Evolutionary conservation across 2,888 invertebrate genomes (phyloP).

Genomic region (Linyphia triangularis): DNA sequence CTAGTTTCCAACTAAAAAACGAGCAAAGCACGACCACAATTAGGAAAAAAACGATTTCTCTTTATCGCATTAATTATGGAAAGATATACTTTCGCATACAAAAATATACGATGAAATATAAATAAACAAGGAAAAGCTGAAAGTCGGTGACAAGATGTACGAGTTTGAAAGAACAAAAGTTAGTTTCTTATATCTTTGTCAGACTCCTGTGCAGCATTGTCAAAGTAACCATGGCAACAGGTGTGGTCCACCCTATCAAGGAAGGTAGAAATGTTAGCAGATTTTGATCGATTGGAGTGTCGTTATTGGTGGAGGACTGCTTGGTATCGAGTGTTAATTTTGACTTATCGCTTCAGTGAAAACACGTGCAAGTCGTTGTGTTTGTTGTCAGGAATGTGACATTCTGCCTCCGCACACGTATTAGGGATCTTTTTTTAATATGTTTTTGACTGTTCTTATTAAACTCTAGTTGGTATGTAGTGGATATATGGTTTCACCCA

Average conservation of each 20-base stretch:
- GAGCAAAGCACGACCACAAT: no score
- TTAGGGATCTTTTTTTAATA: not conserved
- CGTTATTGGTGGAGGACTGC: slow-evolving; percentile 36
- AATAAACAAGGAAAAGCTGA: no score
- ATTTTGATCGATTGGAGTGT: slow-evolving; percentile 56
- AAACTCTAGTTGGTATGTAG: not conserved
- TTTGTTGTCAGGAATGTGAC: slow-evolving; percentile 57
- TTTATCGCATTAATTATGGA: no score
- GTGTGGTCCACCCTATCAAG: slow-evolving; percentile 70
- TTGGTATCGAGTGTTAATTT: slow-evolving; percentile 69
- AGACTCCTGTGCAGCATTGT: slow-evolving; percentile 37
- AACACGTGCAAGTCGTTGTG: slow-evolving; percentile 68
- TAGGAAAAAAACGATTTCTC: no score
- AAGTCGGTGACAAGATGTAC: slow-evolving; percentile 1
- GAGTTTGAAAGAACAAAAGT: slow-evolving; percentile 26
- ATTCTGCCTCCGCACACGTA: slow-evolving; percentile 35
- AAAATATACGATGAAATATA: no score
- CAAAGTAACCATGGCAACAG: slow-evolving; percentile 68
- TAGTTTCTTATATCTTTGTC: slow-evolving; percentile 30
- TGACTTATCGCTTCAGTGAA: slow-evolving; percentile 31
- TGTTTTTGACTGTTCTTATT: not conserved
- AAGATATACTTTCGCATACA: no score
- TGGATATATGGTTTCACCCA: not conserved
- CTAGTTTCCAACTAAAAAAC: no score
- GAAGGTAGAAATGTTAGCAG: slow-evolving; percentile 42